Evolutionary conservation across 23 tunicate genomes (phyloP), one percentile per base, ranked within the genome.

Genomic region (Clavelina lepadiformis): DNA sequence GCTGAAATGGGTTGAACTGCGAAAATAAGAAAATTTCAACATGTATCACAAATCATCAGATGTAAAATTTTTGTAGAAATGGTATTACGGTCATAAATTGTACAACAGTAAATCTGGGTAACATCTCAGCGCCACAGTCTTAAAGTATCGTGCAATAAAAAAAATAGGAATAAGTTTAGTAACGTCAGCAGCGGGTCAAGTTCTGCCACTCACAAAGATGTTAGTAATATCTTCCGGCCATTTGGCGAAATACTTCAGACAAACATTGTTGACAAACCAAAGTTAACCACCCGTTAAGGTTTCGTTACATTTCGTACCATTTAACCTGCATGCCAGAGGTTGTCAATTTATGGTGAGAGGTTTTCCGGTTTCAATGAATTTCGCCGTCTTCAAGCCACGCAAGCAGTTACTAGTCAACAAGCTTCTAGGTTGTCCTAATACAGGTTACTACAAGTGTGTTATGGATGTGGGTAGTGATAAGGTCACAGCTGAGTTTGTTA

Each of bases 181-280:
- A n/a, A n/a, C n/a, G n/a, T n/a, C n/a, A n/a, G n/a, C n/a, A n/a
- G n/a, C n/a, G n/a, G n/a, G n/a, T n/a, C 86, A 1, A 27, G n/a
- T 28, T 37, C 45, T 20, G 62, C 78, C 1, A 59, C 72, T 22
- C 61, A 51, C 5, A 71, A 49, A 60, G 86, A 80, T 46, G 63
- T 80, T 8, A 28, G 8, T n/a, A 25, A 24, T 63, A 52, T 46
- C 19, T 70, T 80, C 61, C 54, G 72, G 0, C 72, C 46, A 13
- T 80, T 51, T 51, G 86, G 86, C 1, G 56, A 71, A 51, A 60
- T 80, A n/a, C 71, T 72, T 49, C 78, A 80, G 52, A 63, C 86
- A 15, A 80, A 80, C 38, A 50, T 80, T 13, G 53, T 80, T 35
- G 53, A 54, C 13, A 51, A 65, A 29, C 34, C 35, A 15, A 50